Base-by-base conservation (phyloP, 2,888 invertebrate genomes). In the Meandrusa payeni region DNA sequence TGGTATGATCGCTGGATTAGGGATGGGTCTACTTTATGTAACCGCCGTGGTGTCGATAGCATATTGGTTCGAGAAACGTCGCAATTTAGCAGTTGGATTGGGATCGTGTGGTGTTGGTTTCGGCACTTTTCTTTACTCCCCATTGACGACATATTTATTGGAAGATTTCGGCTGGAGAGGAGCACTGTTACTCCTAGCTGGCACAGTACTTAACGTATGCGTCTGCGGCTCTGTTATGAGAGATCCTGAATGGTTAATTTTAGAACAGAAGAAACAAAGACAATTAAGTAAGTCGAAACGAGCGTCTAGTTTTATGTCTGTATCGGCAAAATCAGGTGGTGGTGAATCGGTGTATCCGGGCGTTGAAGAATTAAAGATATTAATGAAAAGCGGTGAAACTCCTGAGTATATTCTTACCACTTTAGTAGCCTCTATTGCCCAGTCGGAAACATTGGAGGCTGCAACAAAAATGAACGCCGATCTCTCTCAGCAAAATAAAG, bases 1-100 rank as follows among this genome's bases (percentile, higher is more conserved):
- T 65, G 96, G 96, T 31, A 85, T 96, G 2, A 90, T 96, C 58
- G 93, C 95, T 34, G 96, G 97, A 1, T 75, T 96, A 29, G 97
- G 96, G 1, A 88, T 97, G 72, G 95, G 96, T 2, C 74, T 95
- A 27, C 91, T 94, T 52, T 97, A 96, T 71, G 96, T 96, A 2
- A 95, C 96, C 3, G 96, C 96, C 6, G 96, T 97, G 2, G 96
- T 97, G 5, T 94, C 95, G 37, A 95, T 97, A 40, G 96, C 97
- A 0, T 96, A 95, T 73, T 97, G 97, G 93, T 97, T 97, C 75
- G 96, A 97, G 59, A 95, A 94, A 69, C 93, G 93, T 59, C 90
- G 96, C 17, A 94, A 94, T 23, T 89, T 97, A 55, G 97, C 97
- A 5, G 95, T 96, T 2, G 95, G 96, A 13, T 86, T 97, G 37